These are phyloP conservation scores for Nipponacmea schrenckii DNA, from an alignment of 2,888 invertebrate genomes.

Conservation along the genomic window DNA sequence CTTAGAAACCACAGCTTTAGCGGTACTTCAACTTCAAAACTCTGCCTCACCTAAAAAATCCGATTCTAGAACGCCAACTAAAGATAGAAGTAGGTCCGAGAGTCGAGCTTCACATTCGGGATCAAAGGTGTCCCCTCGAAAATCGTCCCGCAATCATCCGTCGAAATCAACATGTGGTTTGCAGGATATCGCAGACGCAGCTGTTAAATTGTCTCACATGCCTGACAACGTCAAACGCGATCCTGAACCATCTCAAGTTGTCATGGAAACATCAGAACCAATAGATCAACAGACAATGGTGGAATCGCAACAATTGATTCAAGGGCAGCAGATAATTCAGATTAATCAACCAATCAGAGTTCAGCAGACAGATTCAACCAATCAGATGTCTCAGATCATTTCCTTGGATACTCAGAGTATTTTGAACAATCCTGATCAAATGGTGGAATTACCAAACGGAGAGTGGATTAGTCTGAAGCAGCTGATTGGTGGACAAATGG, in stretches of 20 bases:
- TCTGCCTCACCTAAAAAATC: neutral
- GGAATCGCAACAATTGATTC: neutral
- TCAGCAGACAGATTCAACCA: neutral
- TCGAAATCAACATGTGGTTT: slow-evolving; percentile 6
- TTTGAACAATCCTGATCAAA: neutral
- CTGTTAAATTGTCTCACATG: slow-evolving; percentile 17
- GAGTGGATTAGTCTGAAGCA: neutral
- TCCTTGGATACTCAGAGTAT: slow-evolving; percentile 5
- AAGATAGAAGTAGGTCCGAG: neutral
- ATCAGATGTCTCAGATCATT: neutral
- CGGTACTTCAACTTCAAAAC: slow-evolving; percentile 48
- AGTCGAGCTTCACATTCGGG: neutral
- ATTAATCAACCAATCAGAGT: neutral
- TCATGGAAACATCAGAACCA: neutral
- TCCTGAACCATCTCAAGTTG: neutral
- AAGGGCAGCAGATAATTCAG: neutral
- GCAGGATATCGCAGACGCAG: slow-evolving; percentile 18
- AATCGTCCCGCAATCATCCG: neutral
- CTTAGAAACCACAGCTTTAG: slow-evolving; percentile 49
- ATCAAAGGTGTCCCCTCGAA: neutral
- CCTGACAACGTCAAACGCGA: slow-evolving; percentile 1
- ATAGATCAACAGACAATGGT: neutral
- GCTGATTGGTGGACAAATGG: neutral
- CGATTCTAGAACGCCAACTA: neutral
- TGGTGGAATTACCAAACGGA: neutral